phyloP scores from a whole-genome alignment of 2,888 invertebrate genomes.

The Agonopterix arenella region DNA sequence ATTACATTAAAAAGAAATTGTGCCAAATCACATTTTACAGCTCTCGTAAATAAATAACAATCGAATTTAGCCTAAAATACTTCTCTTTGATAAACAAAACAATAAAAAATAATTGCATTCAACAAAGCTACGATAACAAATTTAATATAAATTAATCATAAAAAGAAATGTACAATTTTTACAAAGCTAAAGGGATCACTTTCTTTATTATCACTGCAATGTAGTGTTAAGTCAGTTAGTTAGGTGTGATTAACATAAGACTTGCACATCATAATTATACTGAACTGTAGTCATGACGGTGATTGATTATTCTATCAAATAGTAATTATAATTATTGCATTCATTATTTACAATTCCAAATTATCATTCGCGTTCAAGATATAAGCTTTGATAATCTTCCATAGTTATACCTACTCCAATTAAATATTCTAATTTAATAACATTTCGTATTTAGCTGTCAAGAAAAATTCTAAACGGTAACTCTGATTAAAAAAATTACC shows the following conservation, averaged over 20 bases:
- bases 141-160: constrained; percentile 75
- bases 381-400: constrained; percentile 18
- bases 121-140: constrained; percentile 76
- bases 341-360: constrained; percentile 36
- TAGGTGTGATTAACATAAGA: constrained; percentile 13
- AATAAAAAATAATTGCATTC: constrained; percentile 77
- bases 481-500: constrained; percentile 44
- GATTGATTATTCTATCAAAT: background rate
- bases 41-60: constrained; percentile 75
- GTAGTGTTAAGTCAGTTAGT: constrained; percentile 40
- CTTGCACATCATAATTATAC: constrained; percentile 16
- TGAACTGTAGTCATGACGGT: constrained; percentile 1
- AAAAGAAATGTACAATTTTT: constrained; percentile 73
- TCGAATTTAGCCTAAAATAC: constrained; percentile 75
- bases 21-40: constrained; percentile 69
- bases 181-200: constrained; percentile 71
- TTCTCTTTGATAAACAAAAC: constrained; percentile 74
- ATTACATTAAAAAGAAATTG: constrained; percentile 48
- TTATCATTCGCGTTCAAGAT: constrained; percentile 11
- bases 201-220: constrained; percentile 61
- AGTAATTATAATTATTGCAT: constrained; percentile 19
- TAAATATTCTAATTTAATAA: constrained; percentile 12
- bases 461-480: constrained; percentile 55
- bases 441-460: constrained; percentile 24
- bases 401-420: constrained; percentile 7